Conservation (phyloP, 2,888 invertebrate species). For the Agriopis aurantiaria region DNA sequence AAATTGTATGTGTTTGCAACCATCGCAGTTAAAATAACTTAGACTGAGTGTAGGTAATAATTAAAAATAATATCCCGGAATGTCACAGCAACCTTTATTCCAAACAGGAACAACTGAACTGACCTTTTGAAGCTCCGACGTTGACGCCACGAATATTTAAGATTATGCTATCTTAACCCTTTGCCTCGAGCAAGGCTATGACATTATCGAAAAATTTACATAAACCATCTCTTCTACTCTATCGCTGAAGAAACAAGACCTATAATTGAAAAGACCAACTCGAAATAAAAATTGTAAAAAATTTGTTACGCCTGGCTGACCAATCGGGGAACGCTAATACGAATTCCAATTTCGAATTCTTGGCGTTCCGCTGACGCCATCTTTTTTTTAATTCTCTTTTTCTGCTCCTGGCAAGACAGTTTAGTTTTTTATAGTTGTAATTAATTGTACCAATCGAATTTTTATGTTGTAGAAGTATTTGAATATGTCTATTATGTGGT, state of each 20-base stretch:
- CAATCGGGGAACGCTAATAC: slow-evolving; percentile 62
- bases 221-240: slow-evolving; percentile 34
- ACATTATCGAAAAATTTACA: slow-evolving; percentile 57
- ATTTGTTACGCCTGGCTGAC: slow-evolving; percentile 62
- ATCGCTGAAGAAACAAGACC: slow-evolving; percentile 32
- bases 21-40: background rate
- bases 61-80: slow-evolving; percentile 3
- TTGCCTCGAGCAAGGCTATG: slow-evolving; percentile 58
- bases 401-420: slow-evolving; percentile 38
- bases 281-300: slow-evolving; percentile 45
- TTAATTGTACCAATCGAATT: slow-evolving; percentile 37
- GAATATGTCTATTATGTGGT: slow-evolving; percentile 38
- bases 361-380: slow-evolving; percentile 66
- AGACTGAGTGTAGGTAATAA: background rate
- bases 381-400: slow-evolving; percentile 53
- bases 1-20: too few species aligned
- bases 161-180: slow-evolving; percentile 67
- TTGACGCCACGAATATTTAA: slow-evolving; percentile 65
- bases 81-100: background rate
- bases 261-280: slow-evolving; percentile 28
- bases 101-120: slow-evolving; percentile 28
- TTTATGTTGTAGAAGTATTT: slow-evolving; percentile 41
- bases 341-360: slow-evolving; percentile 70
- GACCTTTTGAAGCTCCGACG: slow-evolving; percentile 57
- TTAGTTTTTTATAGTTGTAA: slow-evolving; percentile 45